Evolutionary conservation across 2,113 vertebrate genomes (phyloP).

Genomic region (Rhinolophus ferrumequinum): DNA sequence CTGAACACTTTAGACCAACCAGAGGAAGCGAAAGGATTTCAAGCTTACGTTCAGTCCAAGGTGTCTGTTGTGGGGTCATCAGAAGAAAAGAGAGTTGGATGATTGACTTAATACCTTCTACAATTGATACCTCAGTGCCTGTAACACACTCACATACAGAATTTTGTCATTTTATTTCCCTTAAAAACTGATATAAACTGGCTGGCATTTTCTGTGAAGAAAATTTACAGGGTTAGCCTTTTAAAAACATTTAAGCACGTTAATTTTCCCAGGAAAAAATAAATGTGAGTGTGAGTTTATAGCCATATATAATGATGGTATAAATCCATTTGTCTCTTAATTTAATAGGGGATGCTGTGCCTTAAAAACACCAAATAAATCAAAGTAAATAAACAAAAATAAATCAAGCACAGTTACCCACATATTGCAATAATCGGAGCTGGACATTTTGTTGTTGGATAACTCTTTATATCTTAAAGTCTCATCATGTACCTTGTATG

Average conservation of each 20-base stretch:
- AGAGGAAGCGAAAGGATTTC: not conserved
- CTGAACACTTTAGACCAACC: not conserved
- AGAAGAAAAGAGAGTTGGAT: not conserved
- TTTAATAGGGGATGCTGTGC: not conserved
- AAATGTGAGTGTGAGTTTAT: conserved; percentile 51
- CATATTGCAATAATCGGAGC: not conserved
- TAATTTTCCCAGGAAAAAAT: conserved; percentile 48
- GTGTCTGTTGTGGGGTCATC: not conserved
- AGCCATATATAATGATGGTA: not conserved
- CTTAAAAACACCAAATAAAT: not conserved
- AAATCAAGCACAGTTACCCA: not conserved
- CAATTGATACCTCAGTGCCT: not conserved
- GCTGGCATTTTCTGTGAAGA: conserved; percentile 41
- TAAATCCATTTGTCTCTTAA: not conserved
- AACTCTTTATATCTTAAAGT: not conserved
- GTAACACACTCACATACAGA: not conserved
- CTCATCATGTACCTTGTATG: not conserved
- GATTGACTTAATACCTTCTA: not conserved
- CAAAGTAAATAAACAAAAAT: not conserved
- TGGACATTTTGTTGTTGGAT: not conserved
- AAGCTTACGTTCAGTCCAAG: not conserved
- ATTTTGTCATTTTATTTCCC: not conserved
- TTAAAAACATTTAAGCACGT: conserved; percentile 47
- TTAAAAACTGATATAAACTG: not conserved
- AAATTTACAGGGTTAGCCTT: conserved; percentile 18